Evolutionary conservation across 2,113 vertebrate species (phyloP).

Genomic region (Neopipo cinnamomea): DNA sequence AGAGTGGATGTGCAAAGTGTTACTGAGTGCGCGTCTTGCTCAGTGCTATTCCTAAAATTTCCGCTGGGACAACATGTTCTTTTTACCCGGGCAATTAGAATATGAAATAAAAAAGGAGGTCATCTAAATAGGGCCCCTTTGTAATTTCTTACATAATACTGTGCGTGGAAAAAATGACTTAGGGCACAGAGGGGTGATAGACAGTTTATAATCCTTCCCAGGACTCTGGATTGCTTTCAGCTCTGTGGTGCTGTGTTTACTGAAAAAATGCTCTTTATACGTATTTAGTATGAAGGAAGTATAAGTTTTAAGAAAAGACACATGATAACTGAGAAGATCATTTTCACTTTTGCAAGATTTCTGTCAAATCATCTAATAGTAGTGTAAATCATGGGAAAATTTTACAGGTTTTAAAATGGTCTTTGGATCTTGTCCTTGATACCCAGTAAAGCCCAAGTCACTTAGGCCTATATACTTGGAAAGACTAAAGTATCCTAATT

Average conservation of each 20-base stretch:
- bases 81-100: background rate
- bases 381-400: background rate
- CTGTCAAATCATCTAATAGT: background rate
- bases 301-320: background rate
- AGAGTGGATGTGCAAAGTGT: background rate
- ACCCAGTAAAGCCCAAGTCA: background rate
- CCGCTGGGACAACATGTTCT: background rate
- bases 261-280: background rate
- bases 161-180: background rate
- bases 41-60: background rate
- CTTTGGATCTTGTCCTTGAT: background rate
- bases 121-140: background rate
- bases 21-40: rapidly evolving
- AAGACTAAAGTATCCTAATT: background rate
- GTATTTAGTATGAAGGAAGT: background rate
- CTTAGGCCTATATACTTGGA: background rate
- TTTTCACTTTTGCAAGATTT: background rate
- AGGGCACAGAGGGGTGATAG: background rate
- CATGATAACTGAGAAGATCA: background rate
- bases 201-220: background rate
- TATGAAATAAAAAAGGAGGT: background rate
- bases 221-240: background rate
- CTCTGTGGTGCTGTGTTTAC: background rate
- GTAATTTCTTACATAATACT: background rate
- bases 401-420: background rate